These are phyloP conservation scores for Caenorhabditis angaria DNA, from an alignment of 2,888 invertebrate species.

Conservation along the genomic window DNA sequence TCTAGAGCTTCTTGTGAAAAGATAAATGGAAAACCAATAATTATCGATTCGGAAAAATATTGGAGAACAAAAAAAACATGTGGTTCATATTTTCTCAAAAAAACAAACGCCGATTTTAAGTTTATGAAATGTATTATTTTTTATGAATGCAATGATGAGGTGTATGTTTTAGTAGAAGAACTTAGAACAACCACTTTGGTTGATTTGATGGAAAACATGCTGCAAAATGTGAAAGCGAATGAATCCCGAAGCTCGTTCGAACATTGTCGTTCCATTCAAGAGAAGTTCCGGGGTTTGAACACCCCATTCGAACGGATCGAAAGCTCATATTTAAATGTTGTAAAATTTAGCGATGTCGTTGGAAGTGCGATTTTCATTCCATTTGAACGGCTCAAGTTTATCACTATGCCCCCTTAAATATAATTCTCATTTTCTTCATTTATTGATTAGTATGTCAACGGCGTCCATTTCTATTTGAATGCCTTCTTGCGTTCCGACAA, in stretches of 20 bases:
- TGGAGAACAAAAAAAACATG: neutral
- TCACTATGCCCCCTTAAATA: neutral
- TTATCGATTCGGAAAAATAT: neutral
- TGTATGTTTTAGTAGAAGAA: neutral
- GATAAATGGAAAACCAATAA: neutral
- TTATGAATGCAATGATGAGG: neutral
- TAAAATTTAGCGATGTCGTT: neutral
- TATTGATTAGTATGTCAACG: too few relatives aligned
- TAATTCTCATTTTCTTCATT: too few relatives aligned
- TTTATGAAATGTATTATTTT: neutral
- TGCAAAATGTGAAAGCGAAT: neutral
- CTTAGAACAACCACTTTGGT: neutral
- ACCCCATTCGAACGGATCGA: neutral
- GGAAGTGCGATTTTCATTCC: neutral
- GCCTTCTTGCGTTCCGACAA: too few relatives aligned
- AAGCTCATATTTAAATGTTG: neutral
- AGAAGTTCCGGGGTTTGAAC: neutral
- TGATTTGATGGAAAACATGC: neutral
- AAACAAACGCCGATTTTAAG: neutral
- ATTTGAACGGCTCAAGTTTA: neutral
- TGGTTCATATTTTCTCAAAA: neutral
- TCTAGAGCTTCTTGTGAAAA: neutral
- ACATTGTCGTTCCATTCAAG: neutral
- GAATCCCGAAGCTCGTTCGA: too few relatives aligned
- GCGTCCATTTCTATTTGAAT: too few relatives aligned